Evolutionary conservation across 37 sponge, comb jelly and placozoan genomes (phyloP).

Genomic region (Agelas oroides): DNA sequence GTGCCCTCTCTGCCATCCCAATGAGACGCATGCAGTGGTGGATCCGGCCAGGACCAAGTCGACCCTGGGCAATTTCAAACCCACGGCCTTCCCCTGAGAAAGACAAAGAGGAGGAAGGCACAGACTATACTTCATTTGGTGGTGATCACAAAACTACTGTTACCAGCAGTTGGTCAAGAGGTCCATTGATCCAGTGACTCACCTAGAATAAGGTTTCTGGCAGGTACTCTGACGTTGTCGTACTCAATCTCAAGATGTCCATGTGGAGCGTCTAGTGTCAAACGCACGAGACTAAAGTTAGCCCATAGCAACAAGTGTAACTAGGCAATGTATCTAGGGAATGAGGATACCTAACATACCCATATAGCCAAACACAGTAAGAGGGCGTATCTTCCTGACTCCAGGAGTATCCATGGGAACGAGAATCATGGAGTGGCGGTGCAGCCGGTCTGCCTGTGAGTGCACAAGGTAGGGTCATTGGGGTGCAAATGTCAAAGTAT

Average conservation of each 20-base stretch:
- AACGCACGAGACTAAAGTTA: neutral
- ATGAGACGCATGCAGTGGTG: conserved; percentile 96
- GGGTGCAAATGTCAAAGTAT: neutral
- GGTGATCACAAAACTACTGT: too few species aligned
- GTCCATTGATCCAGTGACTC: too few species aligned
- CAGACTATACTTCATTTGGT: too few species aligned
- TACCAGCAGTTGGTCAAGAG: too few species aligned
- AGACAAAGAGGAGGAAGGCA: too few species aligned
- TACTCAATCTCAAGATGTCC: conserved; percentile 90
- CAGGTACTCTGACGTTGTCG: conserved; percentile 82
- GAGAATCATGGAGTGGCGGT: conserved; percentile 88
- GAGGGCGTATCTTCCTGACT: conserved; percentile 75
- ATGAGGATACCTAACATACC: neutral
- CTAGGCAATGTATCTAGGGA: too few species aligned
- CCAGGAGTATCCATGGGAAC: conserved; percentile 90
- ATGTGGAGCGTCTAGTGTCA: conserved; percentile 73
- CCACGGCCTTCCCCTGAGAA: conserved; percentile 89
- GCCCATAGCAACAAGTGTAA: neutral
- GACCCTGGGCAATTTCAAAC: conserved; percentile 96
- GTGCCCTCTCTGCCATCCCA: conserved; percentile 86
- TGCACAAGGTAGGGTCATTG: too few species aligned
- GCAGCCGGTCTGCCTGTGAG: conserved; percentile 27
- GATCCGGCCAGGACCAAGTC: conserved; percentile 93
- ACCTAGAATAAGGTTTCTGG: conserved; percentile 78
- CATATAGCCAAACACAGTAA: conserved; percentile 81